Base-by-base conservation (phyloP, 2,113 vertebrate genomes). In the Charina bottae region DNA sequence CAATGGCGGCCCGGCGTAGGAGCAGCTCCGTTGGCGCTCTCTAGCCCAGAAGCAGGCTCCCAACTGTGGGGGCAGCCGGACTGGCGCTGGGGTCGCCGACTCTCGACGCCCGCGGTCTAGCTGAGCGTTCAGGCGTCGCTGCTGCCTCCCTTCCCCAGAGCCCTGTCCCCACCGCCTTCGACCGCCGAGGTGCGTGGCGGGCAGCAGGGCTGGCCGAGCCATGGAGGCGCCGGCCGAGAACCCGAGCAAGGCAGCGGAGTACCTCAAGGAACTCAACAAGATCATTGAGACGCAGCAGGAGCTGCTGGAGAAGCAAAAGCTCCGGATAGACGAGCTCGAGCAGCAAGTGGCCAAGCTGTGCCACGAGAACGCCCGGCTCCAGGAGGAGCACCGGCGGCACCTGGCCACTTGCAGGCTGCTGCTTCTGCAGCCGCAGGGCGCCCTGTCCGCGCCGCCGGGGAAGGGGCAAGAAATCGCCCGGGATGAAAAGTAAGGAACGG, bases 201-300 rank as follows among this genome's bases (percentile, higher is more conserved):
- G 83, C 42, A 12, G 26, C 55, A 93, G 95, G 95, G 94, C 95
- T 88, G 97, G 96, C 90, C 93, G 90, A 93, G 96, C 97, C 96
- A 99, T 99, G 98, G 98, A 99, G 94, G 97, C 97, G 97, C 98
- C 98, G 4, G 92, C 97, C 11, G 98, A 99, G 96, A 98, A 98
- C 97, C 99, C 99, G 6, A 98, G 98, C 96, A 98, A 98, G 96
- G 99, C 99, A 89, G 98, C 98, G 94, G 99, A 98, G 97, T 99
- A 98, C 94, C 98, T 98, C 17, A 96, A 98, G 96, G 98, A 98
- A 97, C 98, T 98, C 83, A 98, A 98, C 92, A 98, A 97, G 90
- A 98, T 98, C 89, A 99, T 99, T 62, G 98, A 98, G 97, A 98
- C 98, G 78, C 98, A 99, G 95, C 98, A 98, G 97, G 98, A 97